Percentiles rank a stretch among this genome's conserved stretches.
Conservation (phyloP, 1,140 invertebrate genomes). For the Euura lappo region DNA sequence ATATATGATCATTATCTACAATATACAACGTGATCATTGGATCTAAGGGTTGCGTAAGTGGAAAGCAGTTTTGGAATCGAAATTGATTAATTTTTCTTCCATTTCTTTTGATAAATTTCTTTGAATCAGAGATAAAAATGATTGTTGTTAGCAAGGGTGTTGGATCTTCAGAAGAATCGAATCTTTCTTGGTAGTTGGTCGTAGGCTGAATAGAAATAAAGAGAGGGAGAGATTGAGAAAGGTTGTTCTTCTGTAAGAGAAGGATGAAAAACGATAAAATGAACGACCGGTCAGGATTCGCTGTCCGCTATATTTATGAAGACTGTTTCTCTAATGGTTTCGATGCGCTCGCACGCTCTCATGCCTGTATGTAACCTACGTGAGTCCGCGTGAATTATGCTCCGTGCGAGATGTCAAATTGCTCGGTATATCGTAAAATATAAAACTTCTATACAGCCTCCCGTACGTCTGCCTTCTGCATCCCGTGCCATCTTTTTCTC, state of each 20-base stretch:
- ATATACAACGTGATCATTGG: too few relatives aligned
- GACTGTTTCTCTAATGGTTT: constrained; percentile 51
- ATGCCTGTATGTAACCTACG: constrained; percentile 24
- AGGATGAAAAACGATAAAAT: constrained; percentile 17
- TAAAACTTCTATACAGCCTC: constrained; percentile 38
- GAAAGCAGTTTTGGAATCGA: too few relatives aligned
- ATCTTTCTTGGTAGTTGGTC: too few relatives aligned
- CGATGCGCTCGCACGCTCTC: constrained; percentile 49
- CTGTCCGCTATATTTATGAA: constrained; percentile 53
- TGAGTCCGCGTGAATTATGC: constrained; percentile 59
- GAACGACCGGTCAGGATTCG: constrained; percentile 28
- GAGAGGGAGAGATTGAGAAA: constrained; percentile 18
- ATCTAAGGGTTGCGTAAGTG: too few relatives aligned
- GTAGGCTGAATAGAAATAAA: constrained; percentile 21
- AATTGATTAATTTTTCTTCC: too few relatives aligned
- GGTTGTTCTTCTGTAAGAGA: constrained; percentile 8
- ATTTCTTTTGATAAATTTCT: too few relatives aligned
- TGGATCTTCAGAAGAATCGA: too few relatives aligned
- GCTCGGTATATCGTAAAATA: constrained; percentile 63
- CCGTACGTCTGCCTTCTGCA: not conserved
- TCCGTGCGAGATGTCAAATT: constrained; percentile 63
- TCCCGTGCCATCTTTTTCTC: not conserved
- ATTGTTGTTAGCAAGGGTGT: too few relatives aligned
- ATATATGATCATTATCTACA: too few relatives aligned
- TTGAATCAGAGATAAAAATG: too few relatives aligned